Evolutionary conservation across 2,888 invertebrate genomes (phyloP), one percentile per base, ranked within the genome.

Genomic region (Stenoptilia bipunctidactyla): DNA sequence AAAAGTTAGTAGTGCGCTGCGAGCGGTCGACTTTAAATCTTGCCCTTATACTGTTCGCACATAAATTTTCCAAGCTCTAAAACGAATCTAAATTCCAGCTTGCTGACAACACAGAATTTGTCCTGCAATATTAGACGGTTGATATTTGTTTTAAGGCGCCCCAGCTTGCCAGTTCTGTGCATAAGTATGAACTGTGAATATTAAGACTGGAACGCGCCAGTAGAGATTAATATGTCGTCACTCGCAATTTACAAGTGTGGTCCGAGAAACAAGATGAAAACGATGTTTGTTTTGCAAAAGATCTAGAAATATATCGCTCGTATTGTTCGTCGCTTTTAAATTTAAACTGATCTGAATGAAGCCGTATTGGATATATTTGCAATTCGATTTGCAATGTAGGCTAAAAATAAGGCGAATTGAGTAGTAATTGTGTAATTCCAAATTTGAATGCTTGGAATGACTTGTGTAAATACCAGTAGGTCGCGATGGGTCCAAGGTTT

Each of bases 141-240:
- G 48, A 43, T 47, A 48, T 61, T 59, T 60, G 55, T 54, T 45
- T 52, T 42, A 51, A 41, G 50, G 46, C 47, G 39, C 34, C 49
- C 41, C 42, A 42, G 47, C 20, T 20, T 20, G 20, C 20, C 20
- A 20, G 20, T 20, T 20, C 20, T 20, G 50, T 48, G 48, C 47
- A 52, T 53, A 51, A 41, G 46, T 48, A 55, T 52, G 55, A 56
- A 66, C 45, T 48, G 55, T 52, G 55, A 56, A 66, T 65, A 66
- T 66, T 61, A 62, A 66, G 58, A 53, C 58, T 52, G 44, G 52
- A 44, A 49, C 52, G 59, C 50, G 51, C 55, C 51, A 47, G 53
- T 56, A 55, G 62, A 67, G 66, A 71, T 72, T 71, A 71, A 66
- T 65, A 66, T 62, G 65, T 71, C 69, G 62, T 64, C 70, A 65